Percentiles rank a stretch among this genome's conserved stretches.
These are phyloP conservation scores for Zoroaster sp. DNA, from an alignment of 53 echinoderm and acorn worm species.

Conservation along the genomic window DNA sequence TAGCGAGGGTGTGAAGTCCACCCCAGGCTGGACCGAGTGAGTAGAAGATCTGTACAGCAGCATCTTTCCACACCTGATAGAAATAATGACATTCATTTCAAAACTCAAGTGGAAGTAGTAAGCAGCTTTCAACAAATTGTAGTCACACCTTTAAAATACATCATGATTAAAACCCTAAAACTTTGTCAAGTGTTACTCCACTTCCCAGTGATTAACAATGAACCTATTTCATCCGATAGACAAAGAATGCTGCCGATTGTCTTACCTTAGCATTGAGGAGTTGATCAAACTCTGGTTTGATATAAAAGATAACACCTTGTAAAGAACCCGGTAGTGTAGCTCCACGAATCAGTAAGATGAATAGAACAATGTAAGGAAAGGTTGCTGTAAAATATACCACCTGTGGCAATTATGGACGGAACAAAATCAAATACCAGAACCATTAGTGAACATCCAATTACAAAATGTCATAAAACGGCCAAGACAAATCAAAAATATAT, in stretches of 20 bases:
- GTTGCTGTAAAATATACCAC: conserved; percentile 90
- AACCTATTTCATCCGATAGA: too few relatives aligned
- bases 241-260: too few relatives aligned
- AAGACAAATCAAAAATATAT: too few relatives aligned
- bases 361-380: conserved; percentile 74
- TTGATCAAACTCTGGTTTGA: conserved; percentile 62
- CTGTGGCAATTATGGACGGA: too few relatives aligned
- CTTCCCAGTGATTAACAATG: too few relatives aligned
- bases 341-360: conserved; percentile 74
- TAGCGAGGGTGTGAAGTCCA: conserved; percentile 63
- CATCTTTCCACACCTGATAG: conserved; percentile 70
- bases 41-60: conserved; percentile 72
- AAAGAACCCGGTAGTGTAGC: conserved; percentile 65
- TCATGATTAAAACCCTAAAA: too few relatives aligned
- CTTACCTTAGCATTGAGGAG: conserved; percentile 67
- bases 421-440: too few relatives aligned
- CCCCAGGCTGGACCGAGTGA: conserved; percentile 69
- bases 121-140: neutral
- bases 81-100: neutral
- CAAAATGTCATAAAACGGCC: too few relatives aligned
- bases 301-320: conserved; percentile 72
- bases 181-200: too few relatives aligned
- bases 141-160: too few relatives aligned
- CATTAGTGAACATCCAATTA: too few relatives aligned
- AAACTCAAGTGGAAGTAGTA: neutral